Base-by-base conservation (phyloP, 2,113 vertebrate genomes). In the Hypanus sabinus region DNA sequence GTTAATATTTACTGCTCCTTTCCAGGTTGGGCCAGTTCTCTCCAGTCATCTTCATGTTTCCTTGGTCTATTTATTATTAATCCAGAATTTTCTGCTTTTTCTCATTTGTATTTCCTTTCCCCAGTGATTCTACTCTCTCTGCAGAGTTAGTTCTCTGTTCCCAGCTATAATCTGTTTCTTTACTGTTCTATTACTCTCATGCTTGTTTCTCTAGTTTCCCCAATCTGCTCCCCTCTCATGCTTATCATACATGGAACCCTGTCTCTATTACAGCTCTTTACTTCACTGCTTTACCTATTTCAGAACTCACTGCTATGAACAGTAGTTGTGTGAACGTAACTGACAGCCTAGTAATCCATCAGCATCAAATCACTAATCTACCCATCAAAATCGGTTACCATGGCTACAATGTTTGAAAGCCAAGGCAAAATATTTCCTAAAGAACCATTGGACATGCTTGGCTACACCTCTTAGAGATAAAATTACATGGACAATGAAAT, bases 81-180 rank as follows among this genome's bases (percentile, higher is more conserved):
- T 55, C 36, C 14, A 27, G 20, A 73, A 73, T 46, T 71, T 71
- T 70, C 36, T 93, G 91, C 65, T 36, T 46, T 93, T 93, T 36
- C 70, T 93, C 91, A 27, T 55, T 68, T 70, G 38, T 75, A 71
- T 93, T 46, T 93, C 38, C 38, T 55, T 93, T 55, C 91, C 91
- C 91, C 91, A 55, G 38, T 46, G 91, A 70, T 71, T 70, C 10
- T 11, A 55, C 12, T 73, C 9, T 92, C 90, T 38, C 62, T 46
- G 3, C 90, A 93, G 90, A 11, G 4, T 93, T 70, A 14, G 90
- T 93, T 36, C 90, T 93, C 68, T 93, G 65, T 68, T 93, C 36
- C 70, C 3, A 73, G 70, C 68, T 70, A 93, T 38, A 93, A 93
- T 75, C 36, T 93, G 91, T 93, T 70, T 71, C 68, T 93, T 71